These are phyloP conservation scores for Gryllus bimaculatus DNA, from an alignment of 1,140 invertebrate species.

Conservation along the genomic window DNA sequence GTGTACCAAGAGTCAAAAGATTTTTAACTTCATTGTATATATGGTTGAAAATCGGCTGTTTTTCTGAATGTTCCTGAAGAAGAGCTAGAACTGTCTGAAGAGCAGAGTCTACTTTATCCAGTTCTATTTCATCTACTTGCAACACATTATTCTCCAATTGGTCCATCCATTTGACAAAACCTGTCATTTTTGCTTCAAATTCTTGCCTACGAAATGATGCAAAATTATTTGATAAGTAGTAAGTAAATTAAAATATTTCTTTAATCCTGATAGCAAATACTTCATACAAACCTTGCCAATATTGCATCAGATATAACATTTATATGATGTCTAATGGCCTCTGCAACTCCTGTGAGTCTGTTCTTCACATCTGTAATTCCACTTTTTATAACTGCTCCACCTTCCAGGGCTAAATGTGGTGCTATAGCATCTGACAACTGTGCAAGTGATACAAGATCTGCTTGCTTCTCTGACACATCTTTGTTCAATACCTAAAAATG, in stretches of 20 bases:
- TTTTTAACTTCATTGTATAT: conserved; percentile 77
- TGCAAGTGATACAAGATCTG: conserved; percentile 65
- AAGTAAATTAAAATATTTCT: neutral
- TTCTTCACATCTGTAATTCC: conserved; percentile 62
- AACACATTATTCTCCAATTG: conserved; percentile 61
- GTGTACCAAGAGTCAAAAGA: conserved; percentile 53
- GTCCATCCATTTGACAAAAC: conserved; percentile 78
- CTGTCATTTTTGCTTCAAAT: conserved; percentile 67
- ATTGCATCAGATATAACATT: conserved; percentile 71
- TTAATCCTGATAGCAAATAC: neutral
- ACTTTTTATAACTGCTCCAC: conserved; percentile 56
- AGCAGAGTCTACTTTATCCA: conserved; percentile 66
- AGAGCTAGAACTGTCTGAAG: conserved; percentile 69
- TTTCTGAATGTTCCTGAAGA: conserved; percentile 70
- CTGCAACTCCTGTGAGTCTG: conserved; percentile 57
- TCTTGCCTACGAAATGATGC: conserved; percentile 51
- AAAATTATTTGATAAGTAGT: conserved; percentile 8
- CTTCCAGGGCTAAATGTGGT: conserved; percentile 64
- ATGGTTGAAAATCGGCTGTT: conserved; percentile 57
- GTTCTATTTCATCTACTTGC: conserved; percentile 67
- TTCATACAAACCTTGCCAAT: conserved; percentile 39
- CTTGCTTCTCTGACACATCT: conserved; percentile 70
- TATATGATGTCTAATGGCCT: conserved; percentile 59
- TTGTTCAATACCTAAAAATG: conserved; percentile 53
- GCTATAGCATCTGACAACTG: conserved; percentile 69